phyloP scores from a whole-genome alignment of 1,140 invertebrate genomes.

The Asobara japonica region DNA sequence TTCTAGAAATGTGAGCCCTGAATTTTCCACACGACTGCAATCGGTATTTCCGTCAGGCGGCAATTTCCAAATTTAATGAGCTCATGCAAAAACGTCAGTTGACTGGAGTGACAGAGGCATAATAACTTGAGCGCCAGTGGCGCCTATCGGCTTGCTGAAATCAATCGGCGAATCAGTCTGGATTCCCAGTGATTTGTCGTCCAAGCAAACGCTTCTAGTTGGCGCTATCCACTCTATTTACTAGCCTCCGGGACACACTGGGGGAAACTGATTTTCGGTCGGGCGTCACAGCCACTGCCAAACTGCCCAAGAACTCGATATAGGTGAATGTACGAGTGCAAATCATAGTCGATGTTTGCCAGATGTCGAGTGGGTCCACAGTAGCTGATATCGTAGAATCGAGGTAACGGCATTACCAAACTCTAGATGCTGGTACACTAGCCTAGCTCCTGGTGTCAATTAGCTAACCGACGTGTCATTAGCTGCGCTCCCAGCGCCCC shows the following conservation, averaged over 20 bases:
- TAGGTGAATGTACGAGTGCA: neutral
- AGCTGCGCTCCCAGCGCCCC: neutral
- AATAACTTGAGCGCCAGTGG: neutral
- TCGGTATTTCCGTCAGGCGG: too few relatives aligned
- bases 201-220: neutral
- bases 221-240: neutral
- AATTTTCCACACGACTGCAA: too few relatives aligned
- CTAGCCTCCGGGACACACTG: neutral
- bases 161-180: neutral
- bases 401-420: neutral
- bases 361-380: neutral
- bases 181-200: neutral
- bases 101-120: neutral
- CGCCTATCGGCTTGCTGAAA: neutral
- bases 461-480: conserved; percentile 23
- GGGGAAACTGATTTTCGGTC: conserved; percentile 1
- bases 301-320: neutral
- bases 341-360: conserved; percentile 18
- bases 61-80: too few relatives aligned
- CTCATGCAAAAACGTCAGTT: too few relatives aligned
- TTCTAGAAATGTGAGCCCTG: too few relatives aligned
- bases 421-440: neutral
- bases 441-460: neutral
- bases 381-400: conserved; percentile 2
- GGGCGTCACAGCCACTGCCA: neutral